Evolutionary conservation across 2,113 vertebrate species (phyloP), one percentile per base, ranked within the genome.

Genomic region (Apeltes quadracus): DNA sequence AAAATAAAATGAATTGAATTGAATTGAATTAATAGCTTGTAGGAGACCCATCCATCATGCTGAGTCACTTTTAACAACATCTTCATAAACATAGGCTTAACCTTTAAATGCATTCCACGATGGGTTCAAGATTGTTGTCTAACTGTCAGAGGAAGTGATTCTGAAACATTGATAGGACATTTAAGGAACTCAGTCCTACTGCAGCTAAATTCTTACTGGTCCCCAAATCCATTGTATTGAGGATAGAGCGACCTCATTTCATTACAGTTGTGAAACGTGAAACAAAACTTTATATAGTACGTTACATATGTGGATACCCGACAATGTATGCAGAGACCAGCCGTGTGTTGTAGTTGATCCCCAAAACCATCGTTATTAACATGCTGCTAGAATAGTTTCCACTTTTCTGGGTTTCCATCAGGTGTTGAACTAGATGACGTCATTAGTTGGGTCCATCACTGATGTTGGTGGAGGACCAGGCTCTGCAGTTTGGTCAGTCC

Each of bases 61-160:
- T 27, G 61, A 83, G 54, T 75, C 66, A 66, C 27, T 57, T 72
- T 59, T 59, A 64, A 61, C 58, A 32, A 53, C 69, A 62, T 53
- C 18, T 62, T 54, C 32, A 54, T 58, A 65, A 69, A 81, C 46
- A 39, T 53, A n/a, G 25, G 50, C 34, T 83, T 69, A 74, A 65
- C 53, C 70, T 65, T 67, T 57, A 55, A 38, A 74, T 74, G 8
- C 64, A 74, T 74, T 69, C 36, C 14, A 15, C 36, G 64, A 74
- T 62, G 73, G 61, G 67, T 72, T 41, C 16, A n/a, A 73, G 44
- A 73, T 43, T 77, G 51, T 38, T 63, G 44, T 50, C 4, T 50
- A 22, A 56, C 29, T 22, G 39, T 27, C 46, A 66, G 44, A 29
- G 41, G 20, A 41, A 34, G 10, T 44, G 14, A 34, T 76, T 61